Evolutionary conservation across 2,888 invertebrate species (phyloP).

Genomic region (Salticus scenicus): DNA sequence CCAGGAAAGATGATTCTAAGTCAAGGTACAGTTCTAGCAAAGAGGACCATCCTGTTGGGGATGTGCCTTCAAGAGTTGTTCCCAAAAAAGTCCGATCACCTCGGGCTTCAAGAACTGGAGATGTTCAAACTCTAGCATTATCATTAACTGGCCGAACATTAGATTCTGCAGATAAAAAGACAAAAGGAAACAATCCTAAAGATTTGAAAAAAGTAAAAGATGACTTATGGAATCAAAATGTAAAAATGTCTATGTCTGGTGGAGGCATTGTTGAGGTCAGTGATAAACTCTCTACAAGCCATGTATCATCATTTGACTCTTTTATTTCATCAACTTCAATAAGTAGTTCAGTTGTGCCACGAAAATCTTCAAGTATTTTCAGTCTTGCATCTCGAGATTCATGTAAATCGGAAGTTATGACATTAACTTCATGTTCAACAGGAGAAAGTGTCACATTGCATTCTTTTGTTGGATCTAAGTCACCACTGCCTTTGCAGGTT

Average conservation of each 20-base stretch:
- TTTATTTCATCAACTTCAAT: slow-evolving; percentile 41
- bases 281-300: slow-evolving; percentile 56
- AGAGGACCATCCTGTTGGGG: slow-evolving; percentile 44
- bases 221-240: slow-evolving; percentile 69
- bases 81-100: slow-evolving; percentile 64
- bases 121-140: slow-evolving; percentile 31
- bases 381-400: slow-evolving; percentile 51
- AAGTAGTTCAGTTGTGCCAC: slow-evolving; percentile 33
- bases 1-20: slow-evolving; percentile 70
- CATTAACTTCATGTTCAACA: slow-evolving; percentile 61
- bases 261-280: slow-evolving; percentile 69
- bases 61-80: slow-evolving; percentile 33
- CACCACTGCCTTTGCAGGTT: slow-evolving; percentile 63
- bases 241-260: slow-evolving; percentile 71
- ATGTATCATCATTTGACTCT: slow-evolving; percentile 54
- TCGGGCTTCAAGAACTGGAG: slow-evolving; percentile 49
- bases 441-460: slow-evolving; percentile 66
- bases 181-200: slow-evolving; percentile 41
- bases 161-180: slow-evolving; percentile 34
- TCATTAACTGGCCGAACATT: slow-evolving; percentile 23
- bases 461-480: slow-evolving; percentile 48
- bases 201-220: slow-evolving; percentile 65
- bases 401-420: slow-evolving; percentile 62
- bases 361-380: slow-evolving; percentile 46
- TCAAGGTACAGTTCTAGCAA: slow-evolving; percentile 47